phyloP scores from a whole-genome alignment of 2,797 vertebrate genomes.

The Aselliscus stoliczkanus region DNA sequence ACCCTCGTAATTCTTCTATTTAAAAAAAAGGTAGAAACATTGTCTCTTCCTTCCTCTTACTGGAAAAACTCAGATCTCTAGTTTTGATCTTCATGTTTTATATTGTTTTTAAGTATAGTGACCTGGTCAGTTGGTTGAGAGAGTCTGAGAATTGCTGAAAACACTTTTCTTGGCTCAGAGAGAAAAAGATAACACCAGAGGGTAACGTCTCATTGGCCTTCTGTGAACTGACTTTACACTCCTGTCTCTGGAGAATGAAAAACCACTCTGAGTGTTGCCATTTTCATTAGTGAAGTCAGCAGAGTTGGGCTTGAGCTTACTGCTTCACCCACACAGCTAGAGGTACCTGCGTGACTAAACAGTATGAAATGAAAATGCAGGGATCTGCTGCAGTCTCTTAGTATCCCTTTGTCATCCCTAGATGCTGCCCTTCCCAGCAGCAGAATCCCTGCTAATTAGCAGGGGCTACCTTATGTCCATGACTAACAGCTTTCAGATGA shows the following conservation, averaged over 20 bases:
- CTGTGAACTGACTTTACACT: conserved; percentile 29
- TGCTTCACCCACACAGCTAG: background rate
- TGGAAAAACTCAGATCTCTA: background rate
- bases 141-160: conserved; percentile 11
- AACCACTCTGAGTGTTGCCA: background rate
- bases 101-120: background rate
- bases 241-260: background rate
- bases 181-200: conserved; percentile 60
- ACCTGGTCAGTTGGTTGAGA: background rate
- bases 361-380: background rate
- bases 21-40: background rate
- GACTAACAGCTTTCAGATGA: conserved; percentile 13
- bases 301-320: background rate
- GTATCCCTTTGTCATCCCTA: background rate
- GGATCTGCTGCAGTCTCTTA: background rate
- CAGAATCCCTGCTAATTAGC: conserved; percentile 24
- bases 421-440: background rate
- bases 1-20: background rate
- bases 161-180: background rate
- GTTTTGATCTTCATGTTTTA: background rate
- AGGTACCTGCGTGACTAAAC: background rate
- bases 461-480: conserved; percentile 27
- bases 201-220: conserved; percentile 50
- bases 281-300: conserved; percentile 24
- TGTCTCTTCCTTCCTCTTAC: background rate